phyloP scores from a whole-genome alignment of 2,888 invertebrate species.

The Trachelus troglodyta region DNA sequence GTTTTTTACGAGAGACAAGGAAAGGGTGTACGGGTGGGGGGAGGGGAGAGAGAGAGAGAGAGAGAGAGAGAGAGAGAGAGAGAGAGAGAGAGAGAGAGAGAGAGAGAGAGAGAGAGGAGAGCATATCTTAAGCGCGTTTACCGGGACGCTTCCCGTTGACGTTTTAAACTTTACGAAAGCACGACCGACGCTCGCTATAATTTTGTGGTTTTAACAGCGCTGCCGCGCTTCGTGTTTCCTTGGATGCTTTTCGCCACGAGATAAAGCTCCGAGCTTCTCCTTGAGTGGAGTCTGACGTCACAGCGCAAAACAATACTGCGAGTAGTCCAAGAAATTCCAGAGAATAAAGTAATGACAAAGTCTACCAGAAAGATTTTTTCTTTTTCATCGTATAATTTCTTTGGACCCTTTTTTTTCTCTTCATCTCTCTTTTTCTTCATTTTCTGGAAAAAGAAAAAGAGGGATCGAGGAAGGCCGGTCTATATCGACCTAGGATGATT shows the following conservation, averaged over 20 bases:
- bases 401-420: neutral
- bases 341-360: conserved; percentile 28
- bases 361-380: neutral
- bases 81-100: too few relatives aligned
- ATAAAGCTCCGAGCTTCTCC: neutral
- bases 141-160: neutral
- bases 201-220: conserved; percentile 31
- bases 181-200: conserved; percentile 35
- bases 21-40: neutral
- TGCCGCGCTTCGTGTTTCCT: neutral
- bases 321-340: neutral
- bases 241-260: neutral
- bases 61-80: too few relatives aligned
- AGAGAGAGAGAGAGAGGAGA: neutral
- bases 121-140: neutral
- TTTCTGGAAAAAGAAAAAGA: neutral
- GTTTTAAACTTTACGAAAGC: conserved; percentile 37
- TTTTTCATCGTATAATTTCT: neutral
- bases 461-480: neutral
- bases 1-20: neutral
- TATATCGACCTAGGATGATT: neutral
- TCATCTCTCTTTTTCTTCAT: neutral
- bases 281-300: neutral
- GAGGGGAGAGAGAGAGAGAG: too few relatives aligned
- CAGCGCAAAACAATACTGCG: neutral